A percentile compares a stretch with the other conserved stretches of the same genome.
phyloP scores from a whole-genome alignment of 2,797 vertebrate genomes.

The Xiphorhynchus erythropygius region DNA sequence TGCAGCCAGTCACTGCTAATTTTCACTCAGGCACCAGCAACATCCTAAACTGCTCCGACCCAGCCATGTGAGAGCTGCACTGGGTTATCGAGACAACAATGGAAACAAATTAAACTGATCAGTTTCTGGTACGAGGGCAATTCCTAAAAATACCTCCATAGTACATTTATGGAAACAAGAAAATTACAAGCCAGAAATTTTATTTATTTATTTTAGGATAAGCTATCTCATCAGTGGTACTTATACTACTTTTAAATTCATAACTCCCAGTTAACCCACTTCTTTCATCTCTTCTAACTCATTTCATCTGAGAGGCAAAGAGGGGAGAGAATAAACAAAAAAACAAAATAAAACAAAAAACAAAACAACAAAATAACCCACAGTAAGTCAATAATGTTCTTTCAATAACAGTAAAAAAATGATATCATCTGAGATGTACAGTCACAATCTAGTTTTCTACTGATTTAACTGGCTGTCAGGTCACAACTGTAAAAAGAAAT shows the following conservation, averaged over 20 bases:
- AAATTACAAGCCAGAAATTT: not conserved
- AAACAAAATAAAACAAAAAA: too few relatives aligned
- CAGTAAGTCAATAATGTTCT: not conserved
- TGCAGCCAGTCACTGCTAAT: not conserved
- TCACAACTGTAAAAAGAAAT: not conserved
- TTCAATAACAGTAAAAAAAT: not conserved
- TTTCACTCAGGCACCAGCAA: not conserved
- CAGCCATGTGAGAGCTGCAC: rapidly evolving
- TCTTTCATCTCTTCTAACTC: not conserved
- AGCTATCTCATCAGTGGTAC: not conserved
- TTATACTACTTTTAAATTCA: not conserved
- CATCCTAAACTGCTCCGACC: not conserved
- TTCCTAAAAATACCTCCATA: rapidly evolving
- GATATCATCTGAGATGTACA: not conserved
- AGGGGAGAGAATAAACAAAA: not conserved
- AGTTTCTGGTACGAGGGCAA: rapidly evolving
- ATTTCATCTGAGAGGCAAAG: not conserved
- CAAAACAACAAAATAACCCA: too few relatives aligned
- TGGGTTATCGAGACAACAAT: not conserved
- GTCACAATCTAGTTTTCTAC: not conserved
- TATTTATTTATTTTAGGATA: not conserved
- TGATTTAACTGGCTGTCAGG: not conserved
- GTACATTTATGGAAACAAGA: not conserved
- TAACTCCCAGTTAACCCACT: not conserved
- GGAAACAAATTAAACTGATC: not conserved